Conservation (phyloP, 2,113 vertebrate species). For the Neomonachus schauinslandi region DNA sequence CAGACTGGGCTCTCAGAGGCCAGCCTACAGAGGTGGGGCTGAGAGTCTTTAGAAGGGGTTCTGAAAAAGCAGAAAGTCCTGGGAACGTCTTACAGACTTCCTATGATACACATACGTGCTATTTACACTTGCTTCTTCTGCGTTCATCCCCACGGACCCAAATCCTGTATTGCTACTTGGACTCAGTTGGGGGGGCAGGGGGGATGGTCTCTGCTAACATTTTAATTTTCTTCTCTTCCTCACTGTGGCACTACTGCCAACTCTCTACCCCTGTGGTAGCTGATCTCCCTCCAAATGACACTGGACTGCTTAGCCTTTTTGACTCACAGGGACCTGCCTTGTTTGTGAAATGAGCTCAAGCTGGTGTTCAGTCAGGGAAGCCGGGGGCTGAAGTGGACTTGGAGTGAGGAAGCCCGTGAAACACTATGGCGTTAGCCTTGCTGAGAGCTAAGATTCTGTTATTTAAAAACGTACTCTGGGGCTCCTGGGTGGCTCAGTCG, state of each 20-base stretch:
- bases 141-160: neutral
- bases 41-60: neutral
- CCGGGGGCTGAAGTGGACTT: neutral
- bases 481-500: neutral
- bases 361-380: neutral
- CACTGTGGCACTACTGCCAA: neutral
- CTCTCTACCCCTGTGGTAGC: neutral
- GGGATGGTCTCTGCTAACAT: neutral
- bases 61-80: neutral
- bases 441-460: neutral
- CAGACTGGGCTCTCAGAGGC: neutral
- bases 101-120: neutral
- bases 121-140: neutral
- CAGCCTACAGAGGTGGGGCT: neutral
- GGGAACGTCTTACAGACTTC: neutral
- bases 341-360: neutral
- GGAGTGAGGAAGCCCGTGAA: neutral
- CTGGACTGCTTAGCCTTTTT: neutral
- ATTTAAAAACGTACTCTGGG: neutral
- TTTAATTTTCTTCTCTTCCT: neutral
- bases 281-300: neutral
- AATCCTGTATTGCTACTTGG: neutral
- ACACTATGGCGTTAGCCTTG: neutral
- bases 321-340: neutral
- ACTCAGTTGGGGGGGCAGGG: neutral